These are phyloP conservation scores for Papilio machaon DNA, from an alignment of 1,140 invertebrate species.

Conservation along the genomic window DNA sequence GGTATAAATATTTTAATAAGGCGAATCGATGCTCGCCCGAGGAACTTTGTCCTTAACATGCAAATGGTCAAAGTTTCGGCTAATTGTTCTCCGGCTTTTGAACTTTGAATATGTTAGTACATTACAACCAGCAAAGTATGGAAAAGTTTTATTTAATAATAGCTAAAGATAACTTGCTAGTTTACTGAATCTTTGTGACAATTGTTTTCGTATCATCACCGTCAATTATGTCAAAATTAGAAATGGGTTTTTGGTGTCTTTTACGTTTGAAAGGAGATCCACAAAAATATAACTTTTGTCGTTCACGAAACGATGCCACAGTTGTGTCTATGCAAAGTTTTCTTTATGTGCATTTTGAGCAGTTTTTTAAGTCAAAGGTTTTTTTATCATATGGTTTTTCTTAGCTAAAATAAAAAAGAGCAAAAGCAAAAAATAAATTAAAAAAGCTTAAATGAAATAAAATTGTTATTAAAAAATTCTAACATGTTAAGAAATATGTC, in stretches of 20 bases:
- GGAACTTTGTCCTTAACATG: slow-evolving; percentile 57
- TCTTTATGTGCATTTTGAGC: too few species aligned
- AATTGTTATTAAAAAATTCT: neutral
- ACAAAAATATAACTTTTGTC: too few species aligned
- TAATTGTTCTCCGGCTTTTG: slow-evolving; percentile 45
- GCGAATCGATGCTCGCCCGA: slow-evolving; percentile 8
- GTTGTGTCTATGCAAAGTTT: too few species aligned
- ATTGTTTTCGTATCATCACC: too few species aligned
- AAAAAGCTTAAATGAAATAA: neutral
- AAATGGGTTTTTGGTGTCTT: too few species aligned
- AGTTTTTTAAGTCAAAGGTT: neutral
- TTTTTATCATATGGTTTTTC: neutral
- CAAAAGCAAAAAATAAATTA: too few species aligned
- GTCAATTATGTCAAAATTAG: too few species aligned
- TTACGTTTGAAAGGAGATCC: too few species aligned
- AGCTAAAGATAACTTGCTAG: neutral
- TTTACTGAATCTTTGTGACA: too few species aligned
- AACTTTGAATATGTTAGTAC: neutral
- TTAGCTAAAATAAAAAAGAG: too few species aligned
- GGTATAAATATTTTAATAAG: slow-evolving; percentile 39
- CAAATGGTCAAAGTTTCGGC: slow-evolving; percentile 56
- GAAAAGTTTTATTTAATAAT: neutral
- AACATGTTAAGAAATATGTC: neutral
- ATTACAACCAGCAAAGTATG: neutral
- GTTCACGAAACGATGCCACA: too few species aligned